phyloP scores from a whole-genome alignment of 2,888 invertebrate genomes.

The Plebejus anna region DNA sequence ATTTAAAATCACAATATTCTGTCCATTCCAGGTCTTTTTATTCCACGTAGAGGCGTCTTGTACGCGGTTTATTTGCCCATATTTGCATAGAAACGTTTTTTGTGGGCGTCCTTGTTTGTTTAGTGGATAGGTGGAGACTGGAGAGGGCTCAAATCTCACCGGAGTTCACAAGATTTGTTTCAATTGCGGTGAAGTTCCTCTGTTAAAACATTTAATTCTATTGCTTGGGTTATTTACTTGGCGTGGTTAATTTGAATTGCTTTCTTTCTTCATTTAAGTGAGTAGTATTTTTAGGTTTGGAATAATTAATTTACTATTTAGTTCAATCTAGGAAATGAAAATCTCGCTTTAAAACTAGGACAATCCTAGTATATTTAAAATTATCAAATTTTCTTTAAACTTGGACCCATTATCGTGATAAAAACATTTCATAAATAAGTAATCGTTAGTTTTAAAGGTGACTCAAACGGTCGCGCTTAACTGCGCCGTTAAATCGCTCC shows the following conservation, averaged over 20 bases:
- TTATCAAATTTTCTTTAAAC: too few relatives aligned
- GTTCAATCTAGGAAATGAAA: not conserved
- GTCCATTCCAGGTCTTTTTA: constrained; percentile 41
- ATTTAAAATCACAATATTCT: too few relatives aligned
- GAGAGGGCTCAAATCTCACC: constrained; percentile 62
- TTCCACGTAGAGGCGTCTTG: constrained; percentile 53
- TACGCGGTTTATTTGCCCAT: constrained; percentile 75
- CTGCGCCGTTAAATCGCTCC: constrained; percentile 19
- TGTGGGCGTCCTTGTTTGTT: constrained; percentile 77
- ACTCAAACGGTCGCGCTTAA: constrained; percentile 5
- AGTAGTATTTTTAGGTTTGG: not conserved
- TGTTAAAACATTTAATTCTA: constrained; percentile 21
- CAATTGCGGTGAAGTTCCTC: constrained; percentile 47
- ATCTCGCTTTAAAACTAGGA: too few relatives aligned
- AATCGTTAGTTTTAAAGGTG: constrained; percentile 6
- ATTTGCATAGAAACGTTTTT: constrained; percentile 80
- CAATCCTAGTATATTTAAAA: too few relatives aligned
- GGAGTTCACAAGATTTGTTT: constrained; percentile 64
- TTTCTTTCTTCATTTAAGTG: not conserved
- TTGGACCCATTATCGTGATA: too few relatives aligned
- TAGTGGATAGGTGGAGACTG: constrained; percentile 73
- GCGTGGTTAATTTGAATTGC: not conserved
- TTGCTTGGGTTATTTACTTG: not conserved
- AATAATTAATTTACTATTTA: not conserved
- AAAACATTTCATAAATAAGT: not conserved